Base-by-base conservation (phyloP, 2,888 invertebrate genomes). In the Hermaeophaga mercurialis region DNA sequence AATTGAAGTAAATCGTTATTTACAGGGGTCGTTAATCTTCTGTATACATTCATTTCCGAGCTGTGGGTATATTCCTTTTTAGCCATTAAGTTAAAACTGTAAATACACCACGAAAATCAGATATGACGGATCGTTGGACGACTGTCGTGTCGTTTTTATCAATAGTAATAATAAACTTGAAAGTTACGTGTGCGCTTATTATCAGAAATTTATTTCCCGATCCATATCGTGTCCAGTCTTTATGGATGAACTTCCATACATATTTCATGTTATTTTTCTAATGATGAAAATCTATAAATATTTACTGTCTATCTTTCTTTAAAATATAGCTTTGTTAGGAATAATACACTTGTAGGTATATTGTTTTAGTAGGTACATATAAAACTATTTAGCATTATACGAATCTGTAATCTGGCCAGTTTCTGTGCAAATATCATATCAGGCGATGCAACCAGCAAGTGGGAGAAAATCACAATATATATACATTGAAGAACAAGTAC, bases 161-260 rank as follows among this genome's bases (percentile, higher is more conserved):
- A 54, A 46, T 28, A 54, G 46, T 39, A 39, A 46, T 54, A 54
- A 54, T 54, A 54, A 54, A 54, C 39, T 38, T 46, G 31, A 54
- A 46, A 54, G 54, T 54, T 54, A 54, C 54, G 54, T 54, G 54
- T 54, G 18, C 26, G 54, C 38, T n/a, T 22, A 12, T 39, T 39
- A 39, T 39, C 39, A 12, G 39, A 15, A 39, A 39, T 39, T 39
- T 39, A 39, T 39, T 39, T 39, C 11, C 9, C 12, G 39, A 39
- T 39, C 19, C 5, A n/a, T 39, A 39, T 39, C 39, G 39, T n/a
- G 39, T 12, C 28, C 12, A 12, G 2, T 6, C 31, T 9, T 11
- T 31, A 31, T 31, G 31, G 12, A 31, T 12, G 9, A 9, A 28
- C 6, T 2, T 8, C 39, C 19, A 22, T 18, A 19, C 39, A 15